Percentiles rank a stretch among this genome's conserved stretches.
phyloP scores from a whole-genome alignment of 2,113 vertebrate species.

The Archilochus colubris region DNA sequence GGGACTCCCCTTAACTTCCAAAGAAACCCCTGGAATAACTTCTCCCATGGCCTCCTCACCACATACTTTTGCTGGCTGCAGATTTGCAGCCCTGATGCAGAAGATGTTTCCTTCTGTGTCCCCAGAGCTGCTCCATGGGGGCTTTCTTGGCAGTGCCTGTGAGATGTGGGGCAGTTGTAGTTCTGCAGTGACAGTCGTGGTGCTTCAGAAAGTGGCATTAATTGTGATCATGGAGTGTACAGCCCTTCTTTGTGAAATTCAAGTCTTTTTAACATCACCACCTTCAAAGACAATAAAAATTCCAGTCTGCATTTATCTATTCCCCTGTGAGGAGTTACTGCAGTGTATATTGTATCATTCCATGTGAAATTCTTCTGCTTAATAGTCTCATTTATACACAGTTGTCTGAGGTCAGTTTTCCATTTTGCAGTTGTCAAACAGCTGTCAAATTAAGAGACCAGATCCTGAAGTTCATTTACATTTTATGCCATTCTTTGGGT shows the following conservation, averaged over 20 bases:
- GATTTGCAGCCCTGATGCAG: background rate
- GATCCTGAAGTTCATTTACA: constrained; percentile 77
- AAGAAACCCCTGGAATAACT: background rate
- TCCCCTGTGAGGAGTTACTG: constrained; percentile 75
- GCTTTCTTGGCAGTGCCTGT: background rate
- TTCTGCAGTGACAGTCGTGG: background rate
- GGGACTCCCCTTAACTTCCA: background rate
- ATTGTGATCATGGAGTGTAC: constrained; percentile 73
- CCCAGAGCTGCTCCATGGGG: background rate
- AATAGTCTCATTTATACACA: constrained; percentile 75
- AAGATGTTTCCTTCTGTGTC: background rate
- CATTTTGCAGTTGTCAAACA: constrained; percentile 81
- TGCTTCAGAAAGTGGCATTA: constrained; percentile 76
- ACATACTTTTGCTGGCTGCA: background rate
- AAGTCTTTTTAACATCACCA: constrained; percentile 68
- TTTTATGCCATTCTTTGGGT: constrained; percentile 70
- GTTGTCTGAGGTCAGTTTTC: constrained; percentile 80
- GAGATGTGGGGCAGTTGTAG: background rate
- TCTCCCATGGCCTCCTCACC: background rate
- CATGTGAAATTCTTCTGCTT: constrained; percentile 76
- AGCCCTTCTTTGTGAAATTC: constrained; percentile 74
- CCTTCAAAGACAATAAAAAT: constrained; percentile 84
- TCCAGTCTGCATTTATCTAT: constrained; percentile 77
- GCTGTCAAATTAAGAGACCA: constrained; percentile 80
- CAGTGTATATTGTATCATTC: constrained; percentile 80